phyloP scores from a whole-genome alignment of 1,140 invertebrate genomes.

The Brachionus sp. region DNA sequence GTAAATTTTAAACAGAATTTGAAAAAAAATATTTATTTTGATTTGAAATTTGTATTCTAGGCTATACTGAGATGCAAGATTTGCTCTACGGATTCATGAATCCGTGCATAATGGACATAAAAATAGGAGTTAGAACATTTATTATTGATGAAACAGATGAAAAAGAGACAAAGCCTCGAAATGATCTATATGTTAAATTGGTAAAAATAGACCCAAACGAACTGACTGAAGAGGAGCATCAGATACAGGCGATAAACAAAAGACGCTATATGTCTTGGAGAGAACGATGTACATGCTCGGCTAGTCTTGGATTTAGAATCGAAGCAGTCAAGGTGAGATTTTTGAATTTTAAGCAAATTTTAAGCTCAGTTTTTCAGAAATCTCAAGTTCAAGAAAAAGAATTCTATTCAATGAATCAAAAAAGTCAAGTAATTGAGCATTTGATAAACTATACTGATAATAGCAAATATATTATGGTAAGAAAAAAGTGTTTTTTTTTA shows the following conservation, averaged over 20 bases:
- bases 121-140: constrained; percentile 88
- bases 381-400: constrained; percentile 28
- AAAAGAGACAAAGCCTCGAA: constrained; percentile 84
- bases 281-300: constrained; percentile 91
- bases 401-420: constrained; percentile 22
- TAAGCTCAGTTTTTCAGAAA: constrained; percentile 12
- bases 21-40: not conserved
- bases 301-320: constrained; percentile 87
- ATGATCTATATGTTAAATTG: constrained; percentile 98
- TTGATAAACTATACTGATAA: constrained; percentile 29
- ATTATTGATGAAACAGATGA: constrained; percentile 88
- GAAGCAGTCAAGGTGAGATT: constrained; percentile 78
- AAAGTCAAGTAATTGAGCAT: constrained; percentile 15
- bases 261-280: constrained; percentile 95
- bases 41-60: constrained; percentile 48
- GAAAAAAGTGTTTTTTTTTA: not conserved
- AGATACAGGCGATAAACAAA: constrained; percentile 83
- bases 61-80: constrained; percentile 85
- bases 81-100: constrained; percentile 80
- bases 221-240: constrained; percentile 82
- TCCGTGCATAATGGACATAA: constrained; percentile 93
- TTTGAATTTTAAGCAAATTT: not conserved
- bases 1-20: not conserved
- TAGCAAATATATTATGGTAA: not conserved
- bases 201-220: constrained; percentile 84